Evolutionary conservation across 2,113 vertebrate genomes (phyloP), one percentile per base, ranked within the genome.

Genomic region (Prionailurus viverrinus): DNA sequence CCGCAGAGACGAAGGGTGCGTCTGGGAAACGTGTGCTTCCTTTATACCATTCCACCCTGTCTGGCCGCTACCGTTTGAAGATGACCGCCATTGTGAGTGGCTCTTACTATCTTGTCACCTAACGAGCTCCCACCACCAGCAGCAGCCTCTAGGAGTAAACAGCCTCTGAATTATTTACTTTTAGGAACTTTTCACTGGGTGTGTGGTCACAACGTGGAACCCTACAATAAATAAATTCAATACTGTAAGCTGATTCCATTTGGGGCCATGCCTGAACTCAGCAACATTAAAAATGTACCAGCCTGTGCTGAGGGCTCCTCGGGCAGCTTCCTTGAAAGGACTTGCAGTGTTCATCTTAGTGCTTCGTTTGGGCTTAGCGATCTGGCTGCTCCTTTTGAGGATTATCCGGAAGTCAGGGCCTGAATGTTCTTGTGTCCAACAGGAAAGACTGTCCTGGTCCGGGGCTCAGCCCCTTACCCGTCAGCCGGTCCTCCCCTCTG

Each of bases 241-340:
- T 86, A 85, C 97, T 89, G 86, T 96, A 95, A 95, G 83, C 48
- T 85, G 89, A 96, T 78, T 95, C 97, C 25, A 15, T n/a, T 63
- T 63, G 65, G 31, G 29, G 53, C 65, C 74, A n/a, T 79, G 39
- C 91, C 92, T 61, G 36, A 45, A 78, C 66, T 39, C 61, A 65
- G 31, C 73, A 33, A 39, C 93, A 95, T 96, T 95, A 95, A 96
- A 96, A 94, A 94, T 95, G 86, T n/a, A 90, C 45, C 65, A 53
- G 48, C 27, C 69, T 91, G 41, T 33, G 2, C 78, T 27, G 39
- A 55, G 31, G 63, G 23, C 13, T 89, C 90, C 51, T 29, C 29
- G 23, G 7, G 27, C 53, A 53, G 68, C 79, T 68, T 29, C 14
- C 4, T 19, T 1, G n/a, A 13, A 68, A 48, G 33, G 14, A 58